Conservation (phyloP, 2,888 invertebrate species). For the Drosophila formosana region DNA sequence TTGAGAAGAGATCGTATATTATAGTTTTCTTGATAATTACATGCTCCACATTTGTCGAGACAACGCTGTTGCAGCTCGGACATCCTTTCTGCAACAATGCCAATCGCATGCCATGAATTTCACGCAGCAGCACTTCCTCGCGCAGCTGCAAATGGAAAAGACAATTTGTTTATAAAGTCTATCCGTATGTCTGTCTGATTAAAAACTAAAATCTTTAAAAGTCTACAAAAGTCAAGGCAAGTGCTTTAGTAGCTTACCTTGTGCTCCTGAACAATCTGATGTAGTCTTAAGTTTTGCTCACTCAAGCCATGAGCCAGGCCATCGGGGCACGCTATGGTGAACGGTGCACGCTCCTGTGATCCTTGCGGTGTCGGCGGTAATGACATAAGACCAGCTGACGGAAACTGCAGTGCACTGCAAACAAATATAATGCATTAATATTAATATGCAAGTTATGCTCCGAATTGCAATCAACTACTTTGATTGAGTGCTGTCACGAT, state of each 20-base stretch:
- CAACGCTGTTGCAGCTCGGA: slow-evolving; percentile 88
- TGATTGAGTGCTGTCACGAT: slow-evolving; percentile 71
- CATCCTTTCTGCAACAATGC: slow-evolving; percentile 88
- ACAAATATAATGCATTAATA: neutral
- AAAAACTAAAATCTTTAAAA: too few species aligned
- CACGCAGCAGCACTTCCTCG: slow-evolving; percentile 91
- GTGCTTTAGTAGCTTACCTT: slow-evolving; percentile 86
- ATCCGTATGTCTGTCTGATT: too few species aligned
- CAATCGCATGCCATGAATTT: slow-evolving; percentile 91
- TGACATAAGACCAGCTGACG: slow-evolving; percentile 81
- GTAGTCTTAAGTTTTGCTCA: slow-evolving; percentile 87
- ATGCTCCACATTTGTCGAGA: slow-evolving; percentile 83
- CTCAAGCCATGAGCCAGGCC: slow-evolving; percentile 85
- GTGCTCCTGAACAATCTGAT: slow-evolving; percentile 92
- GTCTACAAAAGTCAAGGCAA: slow-evolving; percentile 12
- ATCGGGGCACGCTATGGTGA: slow-evolving; percentile 84
- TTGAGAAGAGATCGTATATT: slow-evolving; percentile 5
- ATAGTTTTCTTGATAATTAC: slow-evolving; percentile 75
- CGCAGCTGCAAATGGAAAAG: slow-evolving; percentile 87
- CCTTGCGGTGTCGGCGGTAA: slow-evolving; percentile 87
- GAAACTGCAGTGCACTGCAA: slow-evolving; percentile 78
- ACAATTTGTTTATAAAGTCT: too few species aligned
- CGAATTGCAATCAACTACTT: slow-evolving; percentile 45
- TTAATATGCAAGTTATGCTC: too few species aligned
- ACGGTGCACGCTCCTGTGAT: slow-evolving; percentile 83